Conservation (phyloP, 2,888 invertebrate genomes). For the Celastrina argiolus region DNA sequence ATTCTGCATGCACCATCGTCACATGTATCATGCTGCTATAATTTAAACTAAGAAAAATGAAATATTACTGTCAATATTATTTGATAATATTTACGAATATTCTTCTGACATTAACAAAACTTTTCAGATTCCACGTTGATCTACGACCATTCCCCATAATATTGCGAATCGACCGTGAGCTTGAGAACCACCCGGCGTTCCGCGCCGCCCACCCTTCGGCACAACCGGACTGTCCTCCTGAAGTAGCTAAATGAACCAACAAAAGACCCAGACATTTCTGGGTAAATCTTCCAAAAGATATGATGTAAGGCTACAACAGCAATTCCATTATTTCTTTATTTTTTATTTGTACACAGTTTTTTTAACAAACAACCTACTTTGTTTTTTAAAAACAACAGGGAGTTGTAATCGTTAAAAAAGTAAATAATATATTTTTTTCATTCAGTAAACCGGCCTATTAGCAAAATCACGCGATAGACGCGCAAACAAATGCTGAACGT, state of each 20-base stretch:
- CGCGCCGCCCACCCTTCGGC: slow-evolving; percentile 92
- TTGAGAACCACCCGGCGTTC: slow-evolving; percentile 93
- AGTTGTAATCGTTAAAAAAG: too few relatives aligned
- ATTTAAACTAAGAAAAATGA: too few relatives aligned
- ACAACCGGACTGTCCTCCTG: slow-evolving; percentile 97
- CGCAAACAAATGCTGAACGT: too few relatives aligned
- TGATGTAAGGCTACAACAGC: slow-evolving; percentile 23
- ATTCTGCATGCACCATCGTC: background rate
- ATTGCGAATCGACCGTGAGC: slow-evolving; percentile 88
- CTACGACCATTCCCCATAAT: slow-evolving; percentile 93
- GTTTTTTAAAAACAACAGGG: too few relatives aligned
- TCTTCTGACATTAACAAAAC: background rate
- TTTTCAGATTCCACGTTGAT: slow-evolving; percentile 92
- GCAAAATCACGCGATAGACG: too few relatives aligned
- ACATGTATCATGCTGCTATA: background rate
- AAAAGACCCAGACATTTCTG: slow-evolving; percentile 15
- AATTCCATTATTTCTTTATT: background rate
- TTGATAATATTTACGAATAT: too few relatives aligned
- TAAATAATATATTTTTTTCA: too few relatives aligned
- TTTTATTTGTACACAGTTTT: background rate
- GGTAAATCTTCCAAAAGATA: slow-evolving; percentile 21
- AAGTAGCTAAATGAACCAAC: slow-evolving; percentile 82
- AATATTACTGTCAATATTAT: too few relatives aligned
- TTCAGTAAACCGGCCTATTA: too few relatives aligned
- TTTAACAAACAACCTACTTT: too few relatives aligned